Evolutionary conservation across 1,140 invertebrate species (phyloP).

Genomic region (Drosophila ananassae): DNA sequence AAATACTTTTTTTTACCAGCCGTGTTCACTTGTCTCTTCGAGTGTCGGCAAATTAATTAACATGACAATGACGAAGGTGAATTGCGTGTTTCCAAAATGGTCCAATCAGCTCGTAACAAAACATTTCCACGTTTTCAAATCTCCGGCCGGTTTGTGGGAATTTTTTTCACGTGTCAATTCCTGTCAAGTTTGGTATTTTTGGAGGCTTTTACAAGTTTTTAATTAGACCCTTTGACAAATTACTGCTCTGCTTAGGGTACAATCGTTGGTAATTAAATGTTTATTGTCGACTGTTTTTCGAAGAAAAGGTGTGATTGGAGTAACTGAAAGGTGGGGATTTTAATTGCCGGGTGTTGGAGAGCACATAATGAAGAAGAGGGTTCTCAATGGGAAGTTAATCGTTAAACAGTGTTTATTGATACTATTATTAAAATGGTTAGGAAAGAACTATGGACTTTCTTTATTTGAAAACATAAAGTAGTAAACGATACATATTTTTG

Average conservation of each 20-base stretch:
- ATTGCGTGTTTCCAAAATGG: conserved; percentile 66
- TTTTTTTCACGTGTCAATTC: conserved; percentile 20
- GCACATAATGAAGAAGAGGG: conserved; percentile 24
- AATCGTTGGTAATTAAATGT: conserved; percentile 73
- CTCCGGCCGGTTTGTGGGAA: conserved; percentile 15
- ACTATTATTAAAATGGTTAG: background rate
- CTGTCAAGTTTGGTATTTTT: conserved; percentile 29
- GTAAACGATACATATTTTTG: background rate
- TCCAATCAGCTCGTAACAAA: conserved; percentile 44
- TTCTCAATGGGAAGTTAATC: conserved; percentile 14
- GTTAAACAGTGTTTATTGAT: background rate
- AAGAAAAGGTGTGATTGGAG: conserved; percentile 35
- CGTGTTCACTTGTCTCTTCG: conserved; percentile 71
- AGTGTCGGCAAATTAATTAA: conserved; percentile 80
- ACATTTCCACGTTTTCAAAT: conserved; percentile 35
- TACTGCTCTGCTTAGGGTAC: conserved; percentile 29
- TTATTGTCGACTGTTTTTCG: conserved; percentile 64
- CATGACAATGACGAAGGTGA: conserved; percentile 83
- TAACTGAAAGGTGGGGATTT: conserved; percentile 18
- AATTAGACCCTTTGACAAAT: conserved; percentile 72
- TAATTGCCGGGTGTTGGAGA: conserved; percentile 36
- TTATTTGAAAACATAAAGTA: no score
- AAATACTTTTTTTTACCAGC: conserved; percentile 15
- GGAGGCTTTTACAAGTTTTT: conserved; percentile 68
- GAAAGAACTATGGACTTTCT: background rate